A percentile compares a stretch with the other conserved stretches of the same genome.
Conservation (phyloP, 2,888 invertebrate genomes). For the Agapostemon virescens region DNA sequence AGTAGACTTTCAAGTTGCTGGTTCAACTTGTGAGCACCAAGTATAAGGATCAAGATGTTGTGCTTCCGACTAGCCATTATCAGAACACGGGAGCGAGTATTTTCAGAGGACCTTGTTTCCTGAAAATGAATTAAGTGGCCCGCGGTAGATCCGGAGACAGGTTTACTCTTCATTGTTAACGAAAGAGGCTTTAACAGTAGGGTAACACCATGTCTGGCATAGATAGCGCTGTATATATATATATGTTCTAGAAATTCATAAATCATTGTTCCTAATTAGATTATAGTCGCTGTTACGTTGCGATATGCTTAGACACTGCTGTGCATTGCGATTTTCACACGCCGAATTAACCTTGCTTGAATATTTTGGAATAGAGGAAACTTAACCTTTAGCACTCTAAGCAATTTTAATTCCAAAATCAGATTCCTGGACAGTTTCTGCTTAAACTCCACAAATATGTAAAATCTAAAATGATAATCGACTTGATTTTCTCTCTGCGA, state of each 20-base stretch:
- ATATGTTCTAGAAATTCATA: background rate
- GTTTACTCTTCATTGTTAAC: background rate
- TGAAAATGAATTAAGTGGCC: background rate
- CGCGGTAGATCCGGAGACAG: background rate
- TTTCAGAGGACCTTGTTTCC: background rate
- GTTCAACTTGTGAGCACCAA: background rate
- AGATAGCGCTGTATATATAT: background rate
- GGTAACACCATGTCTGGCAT: background rate
- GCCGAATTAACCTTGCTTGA: too few relatives aligned
- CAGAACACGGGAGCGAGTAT: constrained; percentile 5
- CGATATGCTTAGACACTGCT: too few relatives aligned
- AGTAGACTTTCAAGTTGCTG: constrained; percentile 29
- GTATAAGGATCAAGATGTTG: constrained; percentile 24
- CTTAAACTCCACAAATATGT: too few relatives aligned
- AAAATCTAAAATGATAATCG: too few relatives aligned
- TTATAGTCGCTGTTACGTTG: too few relatives aligned
- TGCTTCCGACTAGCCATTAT: constrained; percentile 31
- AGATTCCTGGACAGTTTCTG: too few relatives aligned
- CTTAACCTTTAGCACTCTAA: too few relatives aligned
- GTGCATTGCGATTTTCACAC: too few relatives aligned
- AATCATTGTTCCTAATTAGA: too few relatives aligned
- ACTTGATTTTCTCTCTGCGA: too few relatives aligned
- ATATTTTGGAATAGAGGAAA: too few relatives aligned
- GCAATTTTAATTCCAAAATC: too few relatives aligned
- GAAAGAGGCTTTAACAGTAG: background rate